Evolutionary conservation across 1,140 invertebrate genomes (phyloP).

Genomic region (Drosophila micromelanica): DNA sequence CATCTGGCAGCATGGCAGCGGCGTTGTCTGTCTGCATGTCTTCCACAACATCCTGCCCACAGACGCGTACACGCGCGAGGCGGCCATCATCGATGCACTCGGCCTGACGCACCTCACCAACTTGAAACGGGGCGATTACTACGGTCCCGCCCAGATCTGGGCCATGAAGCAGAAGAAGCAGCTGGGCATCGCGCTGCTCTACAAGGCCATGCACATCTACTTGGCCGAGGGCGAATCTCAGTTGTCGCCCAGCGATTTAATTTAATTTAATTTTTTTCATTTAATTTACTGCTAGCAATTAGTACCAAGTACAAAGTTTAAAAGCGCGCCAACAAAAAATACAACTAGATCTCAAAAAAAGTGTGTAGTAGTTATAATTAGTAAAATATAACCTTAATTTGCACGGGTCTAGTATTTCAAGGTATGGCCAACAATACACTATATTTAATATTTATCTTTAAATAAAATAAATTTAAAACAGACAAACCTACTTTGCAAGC

Average conservation of each 20-base stretch:
- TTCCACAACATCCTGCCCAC: constrained; percentile 96
- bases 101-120: constrained; percentile 92
- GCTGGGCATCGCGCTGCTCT: constrained; percentile 92
- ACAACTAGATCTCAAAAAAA: constrained; percentile 52
- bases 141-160: constrained; percentile 92
- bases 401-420: not conserved
- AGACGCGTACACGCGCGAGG: constrained; percentile 97
- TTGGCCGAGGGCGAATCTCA: constrained; percentile 94
- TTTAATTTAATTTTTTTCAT: constrained; percentile 47
- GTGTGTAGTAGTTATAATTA: not conserved
- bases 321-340: constrained; percentile 27
- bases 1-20: constrained; percentile 93
- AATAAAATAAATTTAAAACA: too few species aligned
- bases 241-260: constrained; percentile 88
- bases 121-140: constrained; percentile 92
- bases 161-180: constrained; percentile 88
- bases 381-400: constrained; percentile 10
- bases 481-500: too few species aligned
- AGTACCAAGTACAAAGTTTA: constrained; percentile 60
- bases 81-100: constrained; percentile 95
- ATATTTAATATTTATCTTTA: too few species aligned
- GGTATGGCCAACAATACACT: too few species aligned
- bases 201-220: constrained; percentile 93
- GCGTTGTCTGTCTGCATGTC: constrained; percentile 95
- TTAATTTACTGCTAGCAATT: constrained; percentile 13